Evolutionary conservation across 2,888 invertebrate genomes (phyloP).

Genomic region (Seira musarum): DNA sequence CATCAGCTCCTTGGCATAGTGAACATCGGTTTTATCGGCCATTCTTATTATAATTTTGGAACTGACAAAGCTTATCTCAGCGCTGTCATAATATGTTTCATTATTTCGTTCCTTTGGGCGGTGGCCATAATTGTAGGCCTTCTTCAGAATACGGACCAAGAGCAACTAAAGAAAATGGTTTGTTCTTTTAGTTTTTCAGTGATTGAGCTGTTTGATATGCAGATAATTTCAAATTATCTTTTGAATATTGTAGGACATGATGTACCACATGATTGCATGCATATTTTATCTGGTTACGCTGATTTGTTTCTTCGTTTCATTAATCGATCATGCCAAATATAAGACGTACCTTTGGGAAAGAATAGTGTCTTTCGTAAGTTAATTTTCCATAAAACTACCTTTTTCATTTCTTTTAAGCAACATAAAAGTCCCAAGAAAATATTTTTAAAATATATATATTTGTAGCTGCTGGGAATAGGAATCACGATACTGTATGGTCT

Average conservation of each 20-base stretch:
- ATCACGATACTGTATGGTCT: constrained; percentile 47
- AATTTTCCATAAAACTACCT: too few species aligned
- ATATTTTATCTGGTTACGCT: constrained; percentile 50
- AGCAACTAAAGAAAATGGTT: constrained; percentile 35
- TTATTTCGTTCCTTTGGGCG: constrained; percentile 54
- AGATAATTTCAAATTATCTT: too few species aligned
- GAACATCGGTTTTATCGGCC: constrained; percentile 50
- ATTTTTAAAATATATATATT: constrained; percentile 1
- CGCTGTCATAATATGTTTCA: constrained; percentile 55
- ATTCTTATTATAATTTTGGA: constrained; percentile 30
- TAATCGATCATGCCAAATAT: constrained; percentile 16
- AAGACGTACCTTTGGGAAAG: constrained; percentile 45
- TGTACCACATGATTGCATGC: constrained; percentile 51
- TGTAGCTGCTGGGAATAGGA: constrained; percentile 47
- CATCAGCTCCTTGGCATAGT: constrained; percentile 51
- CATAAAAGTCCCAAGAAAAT: too few species aligned
- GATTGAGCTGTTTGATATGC: too few species aligned
- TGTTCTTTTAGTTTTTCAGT: too few species aligned
- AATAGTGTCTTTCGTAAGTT: constrained; percentile 50
- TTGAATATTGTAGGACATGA: constrained; percentile 47
- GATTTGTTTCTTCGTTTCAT: constrained; percentile 47
- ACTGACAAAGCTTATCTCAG: constrained; percentile 49
- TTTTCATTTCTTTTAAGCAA: too few species aligned
- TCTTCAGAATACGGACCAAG: constrained; percentile 23
- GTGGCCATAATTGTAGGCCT: constrained; percentile 40